These are phyloP conservation scores for Hylyphantes graminicola DNA, from an alignment of 1,140 invertebrate genomes.

Conservation along the genomic window DNA sequence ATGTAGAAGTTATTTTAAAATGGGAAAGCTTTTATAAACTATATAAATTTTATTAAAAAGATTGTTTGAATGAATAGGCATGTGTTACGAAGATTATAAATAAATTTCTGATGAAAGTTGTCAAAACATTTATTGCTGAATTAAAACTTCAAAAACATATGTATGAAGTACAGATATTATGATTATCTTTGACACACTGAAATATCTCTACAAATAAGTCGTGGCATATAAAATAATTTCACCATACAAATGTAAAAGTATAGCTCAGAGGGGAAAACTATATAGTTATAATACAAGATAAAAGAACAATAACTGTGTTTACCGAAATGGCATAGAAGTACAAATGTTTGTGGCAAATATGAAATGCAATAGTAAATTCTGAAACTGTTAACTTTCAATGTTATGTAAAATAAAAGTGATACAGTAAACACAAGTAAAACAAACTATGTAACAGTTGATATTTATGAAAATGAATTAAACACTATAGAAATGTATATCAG, in stretches of 20 bases:
- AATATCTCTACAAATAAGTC: constrained; percentile 18
- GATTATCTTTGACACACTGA: constrained; percentile 16
- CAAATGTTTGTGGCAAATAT: background rate
- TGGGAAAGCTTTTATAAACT: background rate
- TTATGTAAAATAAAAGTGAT: too few species aligned
- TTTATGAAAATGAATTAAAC: too few species aligned
- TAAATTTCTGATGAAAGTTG: background rate
- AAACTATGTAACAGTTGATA: too few species aligned
- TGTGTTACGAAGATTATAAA: background rate
- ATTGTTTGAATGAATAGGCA: background rate
- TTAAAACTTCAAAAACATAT: constrained; percentile 12
- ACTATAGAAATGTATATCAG: too few species aligned
- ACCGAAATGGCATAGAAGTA: background rate
- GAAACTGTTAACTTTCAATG: too few species aligned
- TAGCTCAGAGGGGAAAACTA: constrained; percentile 4
- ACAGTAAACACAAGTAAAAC: too few species aligned
- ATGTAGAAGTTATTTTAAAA: background rate
- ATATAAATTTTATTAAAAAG: background rate
- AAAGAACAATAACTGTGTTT: background rate
- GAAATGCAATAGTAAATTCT: constrained; percentile 15
- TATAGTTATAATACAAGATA: background rate
- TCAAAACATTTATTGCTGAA: constrained; percentile 25
- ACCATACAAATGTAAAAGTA: background rate
- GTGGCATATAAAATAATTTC: background rate
- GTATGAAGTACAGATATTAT: background rate